Percentiles rank a stretch among this genome's conserved stretches.
Evolutionary conservation across 2,888 invertebrate species (phyloP).

Genomic region (Rutpela maculata): DNA sequence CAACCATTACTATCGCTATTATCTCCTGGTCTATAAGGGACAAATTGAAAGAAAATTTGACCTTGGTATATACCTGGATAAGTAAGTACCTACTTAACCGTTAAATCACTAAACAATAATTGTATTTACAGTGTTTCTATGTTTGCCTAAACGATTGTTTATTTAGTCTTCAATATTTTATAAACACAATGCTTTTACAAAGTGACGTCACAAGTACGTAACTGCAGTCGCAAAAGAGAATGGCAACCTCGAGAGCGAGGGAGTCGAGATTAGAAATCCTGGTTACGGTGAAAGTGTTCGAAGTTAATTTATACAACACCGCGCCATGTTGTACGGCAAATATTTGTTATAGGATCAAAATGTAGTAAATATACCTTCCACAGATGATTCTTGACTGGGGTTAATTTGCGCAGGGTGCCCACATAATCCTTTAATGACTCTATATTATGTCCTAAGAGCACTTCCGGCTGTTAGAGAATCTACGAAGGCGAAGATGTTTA

Average conservation of each 20-base stretch:
- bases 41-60: too few species aligned
- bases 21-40: too few species aligned
- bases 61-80: too few species aligned
- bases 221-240: slow-evolving; percentile 41
- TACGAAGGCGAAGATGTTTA: too few species aligned
- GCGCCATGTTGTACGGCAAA: slow-evolving; percentile 29
- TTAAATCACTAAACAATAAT: slow-evolving; percentile 10
- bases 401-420: too few species aligned
- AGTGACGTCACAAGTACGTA: slow-evolving; percentile 8
- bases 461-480: too few species aligned
- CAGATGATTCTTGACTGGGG: too few species aligned
- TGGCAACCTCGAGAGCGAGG: slow-evolving; percentile 46
- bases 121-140: neutral
- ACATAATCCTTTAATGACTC: too few species aligned
- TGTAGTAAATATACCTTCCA: too few species aligned
- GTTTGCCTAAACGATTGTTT: neutral
- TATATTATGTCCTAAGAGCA: too few species aligned
- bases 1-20: too few species aligned
- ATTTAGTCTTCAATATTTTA: neutral
- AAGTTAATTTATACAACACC: slow-evolving; percentile 43
- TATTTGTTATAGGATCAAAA: neutral
- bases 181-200: slow-evolving; percentile 16
- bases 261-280: slow-evolving; percentile 64
- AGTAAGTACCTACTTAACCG: too few species aligned
- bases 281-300: slow-evolving; percentile 57